These are phyloP conservation scores for Lasiommata megera DNA, from an alignment of 2,888 invertebrate genomes.

Conservation along the genomic window DNA sequence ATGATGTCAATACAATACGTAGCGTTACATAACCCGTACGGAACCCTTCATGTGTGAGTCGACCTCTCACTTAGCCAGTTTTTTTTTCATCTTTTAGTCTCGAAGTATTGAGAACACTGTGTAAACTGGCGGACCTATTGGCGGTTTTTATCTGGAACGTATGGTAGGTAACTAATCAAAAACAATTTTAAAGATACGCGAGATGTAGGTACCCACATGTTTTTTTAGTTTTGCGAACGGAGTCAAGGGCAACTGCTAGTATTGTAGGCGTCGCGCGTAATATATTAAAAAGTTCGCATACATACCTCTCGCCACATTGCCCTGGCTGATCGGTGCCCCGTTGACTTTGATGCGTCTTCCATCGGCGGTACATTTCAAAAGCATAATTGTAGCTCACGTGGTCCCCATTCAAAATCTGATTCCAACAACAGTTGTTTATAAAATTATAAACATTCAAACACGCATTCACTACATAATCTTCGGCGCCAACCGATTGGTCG, in stretches of 20 bases:
- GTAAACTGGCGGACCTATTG: no score
- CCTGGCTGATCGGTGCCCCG: slow-evolving; percentile 63
- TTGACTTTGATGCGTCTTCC: slow-evolving; percentile 77
- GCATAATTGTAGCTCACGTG: slow-evolving; percentile 68
- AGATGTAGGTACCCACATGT: no score
- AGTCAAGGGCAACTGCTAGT: not conserved
- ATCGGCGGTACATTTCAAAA: slow-evolving; percentile 77
- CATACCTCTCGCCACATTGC: slow-evolving; percentile 75
- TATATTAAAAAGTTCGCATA: slow-evolving; percentile 43
- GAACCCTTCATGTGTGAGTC: no score
- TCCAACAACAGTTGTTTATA: slow-evolving; percentile 47
- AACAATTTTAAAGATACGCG: no score
- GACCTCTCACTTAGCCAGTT: no score
- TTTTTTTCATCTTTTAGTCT: no score
- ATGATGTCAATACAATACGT: no score
- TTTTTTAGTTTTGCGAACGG: not conserved
- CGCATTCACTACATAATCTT: slow-evolving; percentile 45
- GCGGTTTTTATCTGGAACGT: no score
- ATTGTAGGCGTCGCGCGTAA: not conserved
- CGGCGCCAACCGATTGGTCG: slow-evolving; percentile 65
- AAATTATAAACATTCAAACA: slow-evolving; percentile 59
- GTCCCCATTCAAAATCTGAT: slow-evolving; percentile 56
- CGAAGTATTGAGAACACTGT: no score
- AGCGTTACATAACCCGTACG: no score
- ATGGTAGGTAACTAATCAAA: no score